Percentiles rank a stretch among this genome's conserved stretches.
phyloP scores from a whole-genome alignment of 2,888 invertebrate species.

The Xanthia icteritia region DNA sequence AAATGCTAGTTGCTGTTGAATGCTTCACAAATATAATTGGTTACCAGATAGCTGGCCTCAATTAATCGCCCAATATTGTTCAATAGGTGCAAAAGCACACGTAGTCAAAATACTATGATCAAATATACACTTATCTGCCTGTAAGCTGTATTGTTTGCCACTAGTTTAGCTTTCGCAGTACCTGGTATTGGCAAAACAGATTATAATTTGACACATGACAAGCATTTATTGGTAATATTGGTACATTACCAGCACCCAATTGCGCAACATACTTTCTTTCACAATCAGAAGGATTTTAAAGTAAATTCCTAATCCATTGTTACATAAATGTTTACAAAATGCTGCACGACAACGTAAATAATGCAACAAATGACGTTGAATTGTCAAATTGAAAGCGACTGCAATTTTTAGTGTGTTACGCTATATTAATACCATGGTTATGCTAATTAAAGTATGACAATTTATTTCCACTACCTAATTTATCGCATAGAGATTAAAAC shows the following conservation, averaged over 20 bases:
- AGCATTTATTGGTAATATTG: not conserved
- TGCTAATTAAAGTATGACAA: not conserved
- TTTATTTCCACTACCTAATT: not conserved
- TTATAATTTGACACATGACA: not conserved
- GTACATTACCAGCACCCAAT: not conserved
- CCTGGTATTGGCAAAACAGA: not conserved
- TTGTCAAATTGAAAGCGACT: not conserved
- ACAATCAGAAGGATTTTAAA: not conserved
- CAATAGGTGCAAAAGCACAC: constrained; percentile 19
- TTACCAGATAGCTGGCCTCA: constrained; percentile 20
- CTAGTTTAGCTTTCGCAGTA: not conserved
- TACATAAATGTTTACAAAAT: not conserved
- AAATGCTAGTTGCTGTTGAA: constrained; percentile 18
- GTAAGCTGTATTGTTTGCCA: not conserved
- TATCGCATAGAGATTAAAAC: not conserved
- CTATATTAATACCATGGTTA: not conserved
- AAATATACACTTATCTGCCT: constrained; percentile 6
- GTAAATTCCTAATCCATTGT: not conserved
- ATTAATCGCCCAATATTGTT: constrained; percentile 38
- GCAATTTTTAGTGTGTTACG: not conserved
- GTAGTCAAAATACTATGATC: constrained; percentile 22
- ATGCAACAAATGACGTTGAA: not conserved
- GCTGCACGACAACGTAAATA: not conserved
- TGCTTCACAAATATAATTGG: constrained; percentile 30
- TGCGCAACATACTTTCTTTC: not conserved